These are phyloP conservation scores for Sipha maydis DNA, from an alignment of 2,888 invertebrate species.

Conservation along the genomic window DNA sequence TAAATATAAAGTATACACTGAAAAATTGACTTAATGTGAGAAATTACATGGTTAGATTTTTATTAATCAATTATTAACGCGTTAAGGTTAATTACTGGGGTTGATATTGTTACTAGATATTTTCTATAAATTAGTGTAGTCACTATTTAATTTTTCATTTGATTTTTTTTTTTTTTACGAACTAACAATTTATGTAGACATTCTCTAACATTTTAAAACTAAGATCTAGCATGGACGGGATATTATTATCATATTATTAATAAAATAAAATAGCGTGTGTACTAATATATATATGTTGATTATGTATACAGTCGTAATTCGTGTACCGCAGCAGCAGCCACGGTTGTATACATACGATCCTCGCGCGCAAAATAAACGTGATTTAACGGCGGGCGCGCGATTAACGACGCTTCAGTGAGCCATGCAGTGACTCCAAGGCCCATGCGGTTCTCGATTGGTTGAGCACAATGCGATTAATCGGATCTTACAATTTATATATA, in stretches of 20 bases:
- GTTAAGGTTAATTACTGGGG: no score
- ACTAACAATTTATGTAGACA: no score
- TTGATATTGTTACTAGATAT: no score
- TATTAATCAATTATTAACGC: no score
- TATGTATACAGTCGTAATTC: constrained; percentile 13
- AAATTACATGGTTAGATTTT: no score
- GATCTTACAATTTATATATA: constrained; percentile 58
- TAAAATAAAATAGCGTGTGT: neutral
- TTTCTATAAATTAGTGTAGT: no score
- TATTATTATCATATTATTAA: neutral
- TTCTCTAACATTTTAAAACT: no score
- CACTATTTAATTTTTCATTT: no score
- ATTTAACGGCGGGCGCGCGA: constrained; percentile 19
- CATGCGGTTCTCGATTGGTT: constrained; percentile 56
- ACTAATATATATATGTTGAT: neutral
- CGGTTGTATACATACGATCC: neutral
- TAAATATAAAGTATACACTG: no score
- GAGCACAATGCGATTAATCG: constrained; percentile 51
- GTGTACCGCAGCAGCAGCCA: neutral
- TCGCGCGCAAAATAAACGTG: neutral
- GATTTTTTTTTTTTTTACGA: no score
- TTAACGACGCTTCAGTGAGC: constrained; percentile 55
- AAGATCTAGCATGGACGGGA: neutral
- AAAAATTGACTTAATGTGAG: no score
- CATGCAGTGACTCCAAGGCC: constrained; percentile 43